A percentile compares a stretch with the other conserved stretches of the same genome.
Evolutionary conservation across 2,888 invertebrate genomes (phyloP).

Genomic region (Drosophila rellima): DNA sequence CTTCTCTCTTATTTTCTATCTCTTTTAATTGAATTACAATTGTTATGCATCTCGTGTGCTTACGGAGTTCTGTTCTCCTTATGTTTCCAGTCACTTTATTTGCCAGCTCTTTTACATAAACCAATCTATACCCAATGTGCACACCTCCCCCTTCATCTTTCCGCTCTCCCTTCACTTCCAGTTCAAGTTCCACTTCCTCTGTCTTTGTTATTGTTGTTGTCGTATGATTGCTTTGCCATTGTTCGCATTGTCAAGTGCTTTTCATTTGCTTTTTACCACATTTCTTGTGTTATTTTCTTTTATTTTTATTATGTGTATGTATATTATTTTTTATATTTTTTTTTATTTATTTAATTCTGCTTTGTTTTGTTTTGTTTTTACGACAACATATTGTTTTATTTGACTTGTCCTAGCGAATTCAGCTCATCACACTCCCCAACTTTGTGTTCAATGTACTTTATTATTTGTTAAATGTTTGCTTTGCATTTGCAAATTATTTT

Average conservation of each 20-base stretch:
- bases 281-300: constrained; percentile 41
- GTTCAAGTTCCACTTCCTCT: no score
- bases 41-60: constrained; percentile 44
- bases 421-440: not conserved
- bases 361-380: constrained; percentile 6
- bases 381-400: constrained; percentile 48
- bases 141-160: not conserved
- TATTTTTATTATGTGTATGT: constrained; percentile 8
- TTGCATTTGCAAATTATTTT: constrained; percentile 59
- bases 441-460: constrained; percentile 5
- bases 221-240: constrained; percentile 53
- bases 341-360: not conserved
- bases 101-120: constrained; percentile 6
- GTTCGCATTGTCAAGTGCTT: constrained; percentile 63
- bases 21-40: not conserved
- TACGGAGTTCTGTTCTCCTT: constrained; percentile 29
- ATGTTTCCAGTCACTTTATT: constrained; percentile 20
- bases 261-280: constrained; percentile 56
- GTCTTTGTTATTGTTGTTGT: not conserved
- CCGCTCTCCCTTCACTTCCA: no score
- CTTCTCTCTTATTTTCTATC: not conserved
- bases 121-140: not conserved
- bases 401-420: constrained; percentile 18
- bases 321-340: not conserved
- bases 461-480: constrained; percentile 52